These are phyloP conservation scores for Microtus pennsylvanicus DNA, from an alignment of 2,113 vertebrate genomes.

Conservation along the genomic window DNA sequence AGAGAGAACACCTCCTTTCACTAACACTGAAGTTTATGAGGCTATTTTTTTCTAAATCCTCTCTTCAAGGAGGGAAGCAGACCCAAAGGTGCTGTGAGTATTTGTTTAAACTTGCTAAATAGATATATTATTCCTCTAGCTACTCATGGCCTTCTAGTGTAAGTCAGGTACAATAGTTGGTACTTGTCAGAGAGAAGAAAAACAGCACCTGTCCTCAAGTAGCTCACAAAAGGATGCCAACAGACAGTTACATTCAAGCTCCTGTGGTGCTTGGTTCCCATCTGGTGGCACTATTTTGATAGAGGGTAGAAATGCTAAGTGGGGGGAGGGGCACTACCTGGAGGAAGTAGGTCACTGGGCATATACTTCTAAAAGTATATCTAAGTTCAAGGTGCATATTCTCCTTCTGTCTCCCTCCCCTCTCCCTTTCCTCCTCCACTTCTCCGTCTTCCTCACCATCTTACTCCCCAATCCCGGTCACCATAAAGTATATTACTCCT, in stretches of 20 bases:
- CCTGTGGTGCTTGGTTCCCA: background rate
- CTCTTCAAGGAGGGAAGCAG: constrained; percentile 44
- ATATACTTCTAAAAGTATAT: background rate
- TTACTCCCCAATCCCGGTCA: background rate
- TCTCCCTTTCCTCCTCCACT: background rate
- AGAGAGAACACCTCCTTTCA: constrained; percentile 16
- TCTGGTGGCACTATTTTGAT: background rate
- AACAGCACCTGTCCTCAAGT: background rate
- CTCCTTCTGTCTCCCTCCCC: background rate
- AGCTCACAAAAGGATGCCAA: constrained; percentile 23
- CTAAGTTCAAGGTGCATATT: background rate
- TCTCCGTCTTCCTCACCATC: background rate
- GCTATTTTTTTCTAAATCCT: constrained; percentile 54
- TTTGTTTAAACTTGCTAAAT: constrained; percentile 52
- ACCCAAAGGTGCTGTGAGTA: background rate
- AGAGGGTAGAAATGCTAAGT: background rate
- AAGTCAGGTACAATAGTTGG: background rate
- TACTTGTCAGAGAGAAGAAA: constrained; percentile 47
- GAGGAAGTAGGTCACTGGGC: background rate
- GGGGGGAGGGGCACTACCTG: background rate
- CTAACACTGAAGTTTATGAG: constrained; percentile 46
- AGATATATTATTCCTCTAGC: constrained; percentile 22
- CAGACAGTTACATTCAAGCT: background rate
- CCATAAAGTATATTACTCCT: background rate
- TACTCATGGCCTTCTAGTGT: constrained; percentile 15